Evolutionary conservation across 2,888 invertebrate genomes (phyloP).

Genomic region (Pyrrhia umbra): DNA sequence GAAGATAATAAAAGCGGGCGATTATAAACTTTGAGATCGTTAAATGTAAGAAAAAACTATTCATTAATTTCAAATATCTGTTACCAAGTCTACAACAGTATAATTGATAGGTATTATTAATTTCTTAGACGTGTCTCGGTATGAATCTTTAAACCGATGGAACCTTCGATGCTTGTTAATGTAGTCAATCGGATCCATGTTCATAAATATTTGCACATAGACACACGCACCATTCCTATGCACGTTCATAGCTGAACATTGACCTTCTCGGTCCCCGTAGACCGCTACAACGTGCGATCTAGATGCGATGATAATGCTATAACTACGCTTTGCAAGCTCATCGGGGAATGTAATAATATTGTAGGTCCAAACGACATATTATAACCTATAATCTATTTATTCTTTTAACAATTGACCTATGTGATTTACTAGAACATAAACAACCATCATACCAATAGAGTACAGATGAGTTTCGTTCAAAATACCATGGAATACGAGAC

Average conservation of each 20-base stretch:
- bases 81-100: neutral
- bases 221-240: slow-evolving; percentile 1
- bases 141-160: neutral
- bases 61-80: neutral
- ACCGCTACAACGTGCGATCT: slow-evolving; percentile 35
- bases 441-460: no score
- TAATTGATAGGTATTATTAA: neutral
- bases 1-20: neutral
- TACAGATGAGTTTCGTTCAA: no score
- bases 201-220: neutral
- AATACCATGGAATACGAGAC: no score
- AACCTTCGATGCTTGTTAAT: neutral
- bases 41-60: neutral
- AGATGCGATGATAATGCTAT: slow-evolving; percentile 36
- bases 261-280: slow-evolving; percentile 31
- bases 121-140: neutral
- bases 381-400: neutral
- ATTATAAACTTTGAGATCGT: neutral
- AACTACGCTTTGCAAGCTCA: slow-evolving; percentile 18
- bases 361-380: slow-evolving; percentile 5
- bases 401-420: neutral
- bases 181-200: neutral
- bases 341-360: slow-evolving; percentile 21
- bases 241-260: slow-evolving; percentile 20
- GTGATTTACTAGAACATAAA: no score